These are phyloP conservation scores for Ectobius pallidus DNA, from an alignment of 2,888 invertebrate genomes.

Conservation along the genomic window DNA sequence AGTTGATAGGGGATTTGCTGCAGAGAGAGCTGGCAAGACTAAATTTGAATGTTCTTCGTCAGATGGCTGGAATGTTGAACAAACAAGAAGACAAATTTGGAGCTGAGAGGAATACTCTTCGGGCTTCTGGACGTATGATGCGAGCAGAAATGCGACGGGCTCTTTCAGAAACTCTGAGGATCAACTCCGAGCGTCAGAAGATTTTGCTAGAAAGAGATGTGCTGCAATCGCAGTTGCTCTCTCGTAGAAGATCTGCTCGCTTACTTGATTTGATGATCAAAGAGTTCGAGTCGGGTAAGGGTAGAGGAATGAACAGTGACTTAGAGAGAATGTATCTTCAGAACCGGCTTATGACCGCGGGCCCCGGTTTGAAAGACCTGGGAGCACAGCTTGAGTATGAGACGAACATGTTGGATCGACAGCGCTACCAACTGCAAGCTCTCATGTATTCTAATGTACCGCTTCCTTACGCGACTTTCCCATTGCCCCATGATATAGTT, in stretches of 20 bases:
- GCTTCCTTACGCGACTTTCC: no score
- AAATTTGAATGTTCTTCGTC: slow-evolving; percentile 40
- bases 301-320: not conserved
- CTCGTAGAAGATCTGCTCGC: slow-evolving; percentile 20
- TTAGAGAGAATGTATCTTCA: not conserved
- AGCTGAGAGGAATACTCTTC: slow-evolving; percentile 38
- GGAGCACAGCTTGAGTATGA: slow-evolving; percentile 3
- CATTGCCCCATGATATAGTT: no score
- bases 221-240: slow-evolving; percentile 41
- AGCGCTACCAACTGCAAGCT: not conserved
- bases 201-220: slow-evolving; percentile 40
- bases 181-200: slow-evolving; percentile 38
- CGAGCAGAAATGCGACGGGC: slow-evolving; percentile 37
- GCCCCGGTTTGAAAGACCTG: not conserved
- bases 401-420: not conserved
- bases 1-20: not conserved
- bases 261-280: not conserved
- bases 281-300: not conserved
- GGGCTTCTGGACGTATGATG: slow-evolving; percentile 35
- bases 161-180: slow-evolving; percentile 30
- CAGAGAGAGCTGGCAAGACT: slow-evolving; percentile 35
- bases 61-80: slow-evolving; percentile 35
- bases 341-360: not conserved
- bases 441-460: not conserved
- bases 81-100: slow-evolving; percentile 38